Percentiles rank a stretch among this genome's conserved stretches.
These are phyloP conservation scores for Vesta saturnalis DNA, from an alignment of 2,888 invertebrate species.

Conservation along the genomic window DNA sequence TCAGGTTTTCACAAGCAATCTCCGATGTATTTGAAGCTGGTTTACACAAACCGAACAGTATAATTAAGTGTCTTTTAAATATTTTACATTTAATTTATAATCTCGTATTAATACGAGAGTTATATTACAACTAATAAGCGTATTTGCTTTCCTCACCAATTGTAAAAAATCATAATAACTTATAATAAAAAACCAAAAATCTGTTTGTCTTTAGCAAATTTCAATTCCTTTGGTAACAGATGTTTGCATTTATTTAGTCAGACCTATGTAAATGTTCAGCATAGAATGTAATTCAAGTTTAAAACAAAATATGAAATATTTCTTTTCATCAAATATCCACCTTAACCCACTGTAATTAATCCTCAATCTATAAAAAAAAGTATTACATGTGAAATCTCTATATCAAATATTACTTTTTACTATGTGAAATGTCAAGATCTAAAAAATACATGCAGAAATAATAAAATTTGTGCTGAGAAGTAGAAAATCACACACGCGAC, in stretches of 20 bases:
- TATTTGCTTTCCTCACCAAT: slow-evolving; percentile 35
- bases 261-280: not conserved
- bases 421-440: too few relatives aligned
- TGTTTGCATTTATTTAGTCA: slow-evolving; percentile 5
- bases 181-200: not conserved
- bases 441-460: not conserved
- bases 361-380: too few relatives aligned
- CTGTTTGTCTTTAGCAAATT: not conserved
- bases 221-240: slow-evolving; percentile 9
- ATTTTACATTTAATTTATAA: slow-evolving; percentile 3
- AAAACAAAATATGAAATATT: too few relatives aligned
- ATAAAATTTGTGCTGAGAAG: not conserved
- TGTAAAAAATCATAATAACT: not conserved
- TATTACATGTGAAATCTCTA: too few relatives aligned
- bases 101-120: slow-evolving; percentile 25
- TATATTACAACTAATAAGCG: slow-evolving; percentile 34
- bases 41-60: slow-evolving; percentile 59
- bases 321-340: too few relatives aligned
- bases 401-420: too few relatives aligned
- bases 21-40: slow-evolving; percentile 54
- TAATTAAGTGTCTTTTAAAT: slow-evolving; percentile 32
- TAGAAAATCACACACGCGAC: not conserved
- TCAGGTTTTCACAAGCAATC: slow-evolving; percentile 58
- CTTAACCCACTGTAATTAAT: too few relatives aligned
- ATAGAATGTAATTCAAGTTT: not conserved